Conservation (phyloP, 2,113 vertebrate species). For the Nothocercus nigrocapillus region DNA sequence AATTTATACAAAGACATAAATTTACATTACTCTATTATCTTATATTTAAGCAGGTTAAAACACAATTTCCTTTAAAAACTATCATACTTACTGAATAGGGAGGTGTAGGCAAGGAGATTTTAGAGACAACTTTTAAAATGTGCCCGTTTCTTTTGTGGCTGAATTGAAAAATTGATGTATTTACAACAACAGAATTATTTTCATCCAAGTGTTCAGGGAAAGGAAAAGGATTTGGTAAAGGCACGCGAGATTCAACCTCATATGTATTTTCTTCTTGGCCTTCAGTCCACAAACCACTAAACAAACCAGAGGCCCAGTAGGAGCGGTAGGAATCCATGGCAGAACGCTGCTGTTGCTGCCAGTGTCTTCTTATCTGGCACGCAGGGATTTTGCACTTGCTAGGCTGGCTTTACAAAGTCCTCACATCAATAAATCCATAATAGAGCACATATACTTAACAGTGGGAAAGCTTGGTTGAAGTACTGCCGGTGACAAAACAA, state of each 20-base stretch:
- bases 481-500: constrained; percentile 70
- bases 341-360: not conserved
- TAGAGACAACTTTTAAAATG: constrained; percentile 92
- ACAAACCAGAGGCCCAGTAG: constrained; percentile 81
- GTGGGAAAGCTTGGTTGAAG: not conserved
- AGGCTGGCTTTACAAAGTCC: not conserved
- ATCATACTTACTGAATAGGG: constrained; percentile 95
- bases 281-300: constrained; percentile 82
- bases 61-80: not conserved
- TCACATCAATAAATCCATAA: not conserved
- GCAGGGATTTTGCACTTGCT: not conserved
- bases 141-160: constrained; percentile 87
- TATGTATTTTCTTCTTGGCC: constrained; percentile 88
- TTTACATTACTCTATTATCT: not conserved
- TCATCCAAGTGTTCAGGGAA: constrained; percentile 83
- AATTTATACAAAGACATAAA: not conserved
- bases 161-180: constrained; percentile 91
- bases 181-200: constrained; percentile 90
- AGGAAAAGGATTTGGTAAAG: constrained; percentile 91
- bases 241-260: constrained; percentile 93
- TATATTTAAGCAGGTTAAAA: not conserved
- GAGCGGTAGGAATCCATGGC: constrained; percentile 91
- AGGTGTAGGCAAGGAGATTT: constrained; percentile 94
- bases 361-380: not conserved
- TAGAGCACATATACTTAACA: accelerated